Evolutionary conservation across 2,888 invertebrate genomes (phyloP).

Genomic region (Desoria tigrina): DNA sequence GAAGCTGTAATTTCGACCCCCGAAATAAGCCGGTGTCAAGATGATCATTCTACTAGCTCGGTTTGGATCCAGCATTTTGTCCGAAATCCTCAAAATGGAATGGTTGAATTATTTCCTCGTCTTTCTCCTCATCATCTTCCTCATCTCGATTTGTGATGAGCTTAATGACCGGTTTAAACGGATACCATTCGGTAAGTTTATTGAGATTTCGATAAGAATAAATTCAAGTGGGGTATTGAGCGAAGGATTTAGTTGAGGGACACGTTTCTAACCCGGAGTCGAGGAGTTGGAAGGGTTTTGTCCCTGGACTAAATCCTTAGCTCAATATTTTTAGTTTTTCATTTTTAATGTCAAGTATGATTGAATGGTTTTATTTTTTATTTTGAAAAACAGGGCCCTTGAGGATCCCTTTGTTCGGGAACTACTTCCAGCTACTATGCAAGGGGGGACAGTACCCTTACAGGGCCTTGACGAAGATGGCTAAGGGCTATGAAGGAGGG

Average conservation of each 20-base stretch:
- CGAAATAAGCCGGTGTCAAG: background rate
- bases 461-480: slow-evolving; percentile 27
- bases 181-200: slow-evolving; percentile 28
- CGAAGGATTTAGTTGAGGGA: no score
- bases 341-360: background rate
- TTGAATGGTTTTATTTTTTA: background rate
- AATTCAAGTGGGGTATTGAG: no score
- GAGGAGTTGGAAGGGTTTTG: background rate
- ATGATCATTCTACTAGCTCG: slow-evolving; percentile 8
- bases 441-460: slow-evolving; percentile 26
- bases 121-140: slow-evolving; percentile 16
- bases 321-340: no score
- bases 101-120: slow-evolving; percentile 23
- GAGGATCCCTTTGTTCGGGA: slow-evolving; percentile 27
- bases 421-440: slow-evolving; percentile 18
- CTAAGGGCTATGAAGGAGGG: slow-evolving; percentile 13
- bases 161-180: slow-evolving; percentile 37
- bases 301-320: no score
- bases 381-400: slow-evolving; percentile 24
- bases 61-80: background rate
- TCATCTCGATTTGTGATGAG: slow-evolving; percentile 32
- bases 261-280: no score
- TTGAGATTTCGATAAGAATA: slow-evolving; percentile 1
- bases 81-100: slow-evolving; percentile 9
- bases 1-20: no score